Evolutionary conservation across 2,888 invertebrate genomes (phyloP), one percentile per base, ranked within the genome.

Genomic region (Andrena fulva): DNA sequence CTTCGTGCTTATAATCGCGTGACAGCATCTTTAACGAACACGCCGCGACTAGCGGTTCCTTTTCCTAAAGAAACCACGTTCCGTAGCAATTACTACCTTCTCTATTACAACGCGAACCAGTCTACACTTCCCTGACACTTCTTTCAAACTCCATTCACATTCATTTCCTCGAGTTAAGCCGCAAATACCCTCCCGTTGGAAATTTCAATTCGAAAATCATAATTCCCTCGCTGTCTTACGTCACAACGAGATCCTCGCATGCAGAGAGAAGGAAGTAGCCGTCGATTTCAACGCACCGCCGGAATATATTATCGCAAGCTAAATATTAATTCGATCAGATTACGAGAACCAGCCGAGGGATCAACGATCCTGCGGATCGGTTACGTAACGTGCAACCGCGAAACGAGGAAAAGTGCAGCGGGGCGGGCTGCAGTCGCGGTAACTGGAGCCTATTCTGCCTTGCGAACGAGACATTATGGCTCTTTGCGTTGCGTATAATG

Each of bases 41-140:
- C 67, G 62, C 77, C 69, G 29, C 67, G 31, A 50, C 73, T 87
- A 87, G 86, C 87, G 84, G 87, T 71, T 68, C 3, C 35, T 12
- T 33, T 63, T 62, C 64, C 63, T 24, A 50, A 48, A 59, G 33
- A 59, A 50, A 66, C 50, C 67, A 50, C 33, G 5, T 54, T 42
- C 54, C 50, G 42, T 27, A 56, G 59, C 35, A 60, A 59, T 74
- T 68, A 35, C 24, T 6, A 31, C 7, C 24, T 27, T 60, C 27
- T 29, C 6, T 4, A n/a, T 27, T 35, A 42, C 29, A 8, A 3
- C 20, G 42, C 42, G 42, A 42, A 12, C 42, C 12, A 42, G 1
- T 12, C 4, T 12, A 42, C 42, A 12, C 42, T 42, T 12, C 42
- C 42, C 12, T 12, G 42, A 42, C 1, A 42, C 42, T 4, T 42